Evolutionary conservation across 2,797 vertebrate species (phyloP).

Genomic region (Momotus momota): DNA sequence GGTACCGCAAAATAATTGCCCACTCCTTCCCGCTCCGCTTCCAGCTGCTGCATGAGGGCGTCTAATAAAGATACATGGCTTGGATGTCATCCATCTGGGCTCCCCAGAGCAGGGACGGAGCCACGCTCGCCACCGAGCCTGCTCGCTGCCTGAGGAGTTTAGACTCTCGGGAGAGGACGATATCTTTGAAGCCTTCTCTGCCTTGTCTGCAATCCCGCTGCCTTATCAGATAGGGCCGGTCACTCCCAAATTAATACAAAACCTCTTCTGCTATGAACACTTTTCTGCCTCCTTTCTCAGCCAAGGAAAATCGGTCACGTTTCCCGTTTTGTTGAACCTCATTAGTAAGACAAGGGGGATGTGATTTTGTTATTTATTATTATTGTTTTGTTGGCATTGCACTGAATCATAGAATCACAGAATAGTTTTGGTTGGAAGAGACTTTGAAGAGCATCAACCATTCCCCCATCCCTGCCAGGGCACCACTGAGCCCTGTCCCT

Average conservation of each 20-base stretch:
- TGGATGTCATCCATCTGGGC: neutral
- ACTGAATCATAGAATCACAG: no score
- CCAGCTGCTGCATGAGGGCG: constrained; percentile 21
- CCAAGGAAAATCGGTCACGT: neutral
- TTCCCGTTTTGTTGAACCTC: neutral
- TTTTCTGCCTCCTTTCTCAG: neutral
- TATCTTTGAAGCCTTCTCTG: neutral
- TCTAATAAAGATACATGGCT: constrained; percentile 54
- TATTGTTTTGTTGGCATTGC: neutral
- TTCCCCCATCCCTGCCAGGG: no score
- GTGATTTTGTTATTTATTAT: neutral
- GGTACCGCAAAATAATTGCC: constrained; percentile 38
- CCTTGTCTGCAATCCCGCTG: neutral
- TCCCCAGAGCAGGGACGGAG: neutral
- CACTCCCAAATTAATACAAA: neutral
- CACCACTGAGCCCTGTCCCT: no score
- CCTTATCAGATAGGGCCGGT: neutral
- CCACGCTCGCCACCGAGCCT: neutral
- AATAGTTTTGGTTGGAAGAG: no score
- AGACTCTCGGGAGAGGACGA: neutral
- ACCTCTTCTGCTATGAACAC: neutral
- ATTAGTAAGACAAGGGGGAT: neutral
- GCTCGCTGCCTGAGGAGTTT: neutral
- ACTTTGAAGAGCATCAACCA: no score
- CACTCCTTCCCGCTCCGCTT: neutral